Conservation (phyloP, 92 coral and sea anemone genomes). For the Paramuricea clavata region DNA sequence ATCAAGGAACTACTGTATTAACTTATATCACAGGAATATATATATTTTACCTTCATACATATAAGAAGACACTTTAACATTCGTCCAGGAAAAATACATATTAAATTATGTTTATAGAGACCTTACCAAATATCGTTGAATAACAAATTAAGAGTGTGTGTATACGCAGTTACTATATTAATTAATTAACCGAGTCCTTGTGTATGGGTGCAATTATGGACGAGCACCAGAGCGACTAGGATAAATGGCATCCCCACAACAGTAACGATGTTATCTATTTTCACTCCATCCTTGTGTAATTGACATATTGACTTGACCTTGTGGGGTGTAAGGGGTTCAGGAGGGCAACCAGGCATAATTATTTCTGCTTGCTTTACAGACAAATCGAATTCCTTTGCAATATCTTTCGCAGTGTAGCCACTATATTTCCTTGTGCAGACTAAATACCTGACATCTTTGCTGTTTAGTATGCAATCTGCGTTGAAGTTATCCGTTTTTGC, state of each 20-base stretch:
- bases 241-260: not conserved
- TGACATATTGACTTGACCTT: constrained; percentile 32
- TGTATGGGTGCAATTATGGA: constrained; percentile 11
- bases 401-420: constrained; percentile 31
- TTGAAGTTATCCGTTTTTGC: constrained; percentile 56
- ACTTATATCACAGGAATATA: too few relatives aligned
- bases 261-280: constrained; percentile 11
- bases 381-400: constrained; percentile 41
- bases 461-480: constrained; percentile 71
- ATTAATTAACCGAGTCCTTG: too few relatives aligned
- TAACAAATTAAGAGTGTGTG: too few relatives aligned
- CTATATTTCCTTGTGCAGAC: constrained; percentile 59
- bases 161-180: too few relatives aligned
- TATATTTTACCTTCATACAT: too few relatives aligned
- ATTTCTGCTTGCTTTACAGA: constrained; percentile 46
- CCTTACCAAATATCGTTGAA: too few relatives aligned
- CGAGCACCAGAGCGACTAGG: not conserved
- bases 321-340: constrained; percentile 58
- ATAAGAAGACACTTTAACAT: too few relatives aligned
- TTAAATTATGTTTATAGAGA: too few relatives aligned
- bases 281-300: constrained; percentile 15
- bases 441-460: constrained; percentile 55
- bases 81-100: too few relatives aligned
- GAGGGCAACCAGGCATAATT: constrained; percentile 60
- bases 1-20: too few relatives aligned